Evolutionary conservation across 2,113 vertebrate genomes (phyloP).

Genomic region (Brachypteracias leptosomus): DNA sequence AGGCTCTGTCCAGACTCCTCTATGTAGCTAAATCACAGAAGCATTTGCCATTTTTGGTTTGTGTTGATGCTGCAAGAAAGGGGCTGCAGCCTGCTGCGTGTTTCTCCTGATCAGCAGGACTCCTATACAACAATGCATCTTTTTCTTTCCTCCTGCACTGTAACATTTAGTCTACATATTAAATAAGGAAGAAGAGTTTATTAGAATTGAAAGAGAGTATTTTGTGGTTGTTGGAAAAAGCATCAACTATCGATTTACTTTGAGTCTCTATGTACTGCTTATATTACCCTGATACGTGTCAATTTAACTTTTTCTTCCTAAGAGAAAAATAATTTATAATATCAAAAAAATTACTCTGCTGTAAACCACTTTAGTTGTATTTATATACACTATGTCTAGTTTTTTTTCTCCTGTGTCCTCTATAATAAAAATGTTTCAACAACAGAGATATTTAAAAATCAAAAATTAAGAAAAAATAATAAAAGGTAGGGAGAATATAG

Average conservation of each 20-base stretch:
- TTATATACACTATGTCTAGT: background rate
- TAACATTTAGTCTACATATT: background rate
- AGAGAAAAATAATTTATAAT: background rate
- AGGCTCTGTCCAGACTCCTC: background rate
- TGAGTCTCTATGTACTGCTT: background rate
- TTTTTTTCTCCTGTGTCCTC: background rate
- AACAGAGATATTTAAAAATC: background rate
- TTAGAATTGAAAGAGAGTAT: background rate
- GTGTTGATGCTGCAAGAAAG: background rate
- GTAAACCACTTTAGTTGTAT: background rate
- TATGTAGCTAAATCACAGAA: background rate
- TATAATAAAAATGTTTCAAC: background rate
- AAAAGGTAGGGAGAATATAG: background rate
- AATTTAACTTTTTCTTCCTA: background rate
- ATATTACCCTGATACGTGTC: background rate
- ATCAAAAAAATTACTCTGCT: background rate
- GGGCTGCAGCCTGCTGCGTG: background rate
- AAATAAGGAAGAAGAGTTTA: background rate
- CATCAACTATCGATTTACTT: background rate
- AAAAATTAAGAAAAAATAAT: background rate
- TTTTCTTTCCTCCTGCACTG: background rate
- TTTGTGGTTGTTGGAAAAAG: background rate
- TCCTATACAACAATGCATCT: background rate
- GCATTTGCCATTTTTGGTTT: background rate
- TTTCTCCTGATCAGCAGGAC: background rate